phyloP scores from a whole-genome alignment of 2,797 vertebrate genomes.

The Dallia pectoralis region DNA sequence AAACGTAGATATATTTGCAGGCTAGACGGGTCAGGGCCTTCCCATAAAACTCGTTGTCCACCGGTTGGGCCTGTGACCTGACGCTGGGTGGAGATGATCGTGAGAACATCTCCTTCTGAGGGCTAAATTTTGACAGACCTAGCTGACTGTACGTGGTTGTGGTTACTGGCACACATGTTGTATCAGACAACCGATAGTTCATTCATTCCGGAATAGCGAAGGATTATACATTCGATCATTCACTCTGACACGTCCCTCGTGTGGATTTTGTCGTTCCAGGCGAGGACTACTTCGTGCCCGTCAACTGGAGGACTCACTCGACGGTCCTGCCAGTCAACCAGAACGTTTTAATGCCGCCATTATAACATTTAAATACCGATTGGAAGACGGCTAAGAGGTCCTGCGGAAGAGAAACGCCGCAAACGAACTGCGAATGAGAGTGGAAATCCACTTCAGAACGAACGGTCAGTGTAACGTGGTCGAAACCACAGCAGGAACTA shows the following conservation, averaged over 20 bases:
- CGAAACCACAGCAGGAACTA: not conserved
- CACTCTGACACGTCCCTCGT: not conserved
- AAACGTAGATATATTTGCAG: no score
- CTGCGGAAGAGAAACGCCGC: not conserved
- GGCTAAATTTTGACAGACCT: not conserved
- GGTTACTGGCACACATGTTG: not conserved
- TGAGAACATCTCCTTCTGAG: conserved; percentile 13
- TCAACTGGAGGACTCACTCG: not conserved
- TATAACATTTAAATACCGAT: conserved; percentile 1
- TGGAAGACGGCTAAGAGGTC: not conserved
- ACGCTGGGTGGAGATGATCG: not conserved
- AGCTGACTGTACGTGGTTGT: not conserved
- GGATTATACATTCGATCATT: not conserved
- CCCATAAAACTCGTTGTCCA: conserved; percentile 38
- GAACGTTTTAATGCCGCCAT: not conserved
- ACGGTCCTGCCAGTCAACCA: not conserved
- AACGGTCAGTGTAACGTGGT: not conserved
- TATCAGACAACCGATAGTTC: not conserved
- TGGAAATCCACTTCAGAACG: conserved; percentile 7
- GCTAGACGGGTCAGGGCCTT: not conserved
- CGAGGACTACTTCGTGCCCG: not conserved
- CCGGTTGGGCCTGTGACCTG: not conserved
- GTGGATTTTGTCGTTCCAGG: not conserved
- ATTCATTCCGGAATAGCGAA: not conserved
- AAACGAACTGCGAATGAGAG: not conserved